Evolutionary conservation across 2,797 vertebrate species (phyloP).

Genomic region (Rallus crepitans): DNA sequence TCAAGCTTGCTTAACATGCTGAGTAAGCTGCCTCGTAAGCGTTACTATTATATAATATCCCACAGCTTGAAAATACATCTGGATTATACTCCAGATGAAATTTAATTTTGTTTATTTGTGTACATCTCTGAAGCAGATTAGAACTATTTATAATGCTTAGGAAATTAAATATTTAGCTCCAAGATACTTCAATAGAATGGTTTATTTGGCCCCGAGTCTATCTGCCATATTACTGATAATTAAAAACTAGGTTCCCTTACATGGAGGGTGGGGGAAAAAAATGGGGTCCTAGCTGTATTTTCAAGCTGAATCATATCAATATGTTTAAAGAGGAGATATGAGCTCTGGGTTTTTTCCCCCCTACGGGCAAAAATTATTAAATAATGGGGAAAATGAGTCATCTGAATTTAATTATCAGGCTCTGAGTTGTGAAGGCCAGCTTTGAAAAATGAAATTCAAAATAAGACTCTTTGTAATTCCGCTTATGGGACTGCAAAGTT

Average conservation of each 20-base stretch:
- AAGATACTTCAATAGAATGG: slow-evolving; percentile 47
- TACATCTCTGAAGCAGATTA: slow-evolving; percentile 11
- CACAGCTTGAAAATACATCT: background rate
- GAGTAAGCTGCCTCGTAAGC: background rate
- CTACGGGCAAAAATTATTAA: slow-evolving; percentile 58
- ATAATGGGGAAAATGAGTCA: slow-evolving; percentile 14
- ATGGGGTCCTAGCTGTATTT: slow-evolving; percentile 1
- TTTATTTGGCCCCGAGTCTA: slow-evolving; percentile 48
- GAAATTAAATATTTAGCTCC: slow-evolving; percentile 67
- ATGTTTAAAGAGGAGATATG: slow-evolving; percentile 21
- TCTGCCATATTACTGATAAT: slow-evolving; percentile 64
- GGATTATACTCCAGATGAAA: background rate
- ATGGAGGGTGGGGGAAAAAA: background rate
- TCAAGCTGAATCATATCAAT: slow-evolving; percentile 56
- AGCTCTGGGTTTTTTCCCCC: background rate
- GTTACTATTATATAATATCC: background rate
- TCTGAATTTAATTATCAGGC: slow-evolving; percentile 41
- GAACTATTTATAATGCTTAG: slow-evolving; percentile 5
- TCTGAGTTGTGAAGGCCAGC: background rate
- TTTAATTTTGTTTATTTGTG: background rate
- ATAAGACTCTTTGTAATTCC: background rate
- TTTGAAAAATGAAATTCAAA: slow-evolving; percentile 18
- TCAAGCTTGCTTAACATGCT: background rate
- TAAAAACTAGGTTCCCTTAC: slow-evolving; percentile 65
- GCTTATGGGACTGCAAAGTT: slow-evolving; percentile 9